A percentile compares a stretch with the other conserved stretches of the same genome.
Evolutionary conservation across 2,113 vertebrate species (phyloP).

Genomic region (Tyrannus savana): DNA sequence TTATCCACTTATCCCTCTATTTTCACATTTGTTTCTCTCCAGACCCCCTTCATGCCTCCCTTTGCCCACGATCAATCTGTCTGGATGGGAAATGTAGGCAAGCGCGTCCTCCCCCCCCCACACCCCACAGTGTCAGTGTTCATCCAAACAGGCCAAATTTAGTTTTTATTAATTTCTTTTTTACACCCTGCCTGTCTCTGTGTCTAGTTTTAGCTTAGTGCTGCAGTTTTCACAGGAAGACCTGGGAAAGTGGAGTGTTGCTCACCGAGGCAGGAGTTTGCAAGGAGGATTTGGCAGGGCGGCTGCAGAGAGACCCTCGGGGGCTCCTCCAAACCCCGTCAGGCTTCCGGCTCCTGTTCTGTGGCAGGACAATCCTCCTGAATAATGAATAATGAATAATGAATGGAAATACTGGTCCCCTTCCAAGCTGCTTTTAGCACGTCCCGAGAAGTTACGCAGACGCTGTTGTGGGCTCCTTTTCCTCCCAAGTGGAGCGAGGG

Average conservation of each 20-base stretch:
- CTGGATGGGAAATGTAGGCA: not conserved
- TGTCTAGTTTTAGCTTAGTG: not conserved
- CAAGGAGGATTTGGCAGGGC: not conserved
- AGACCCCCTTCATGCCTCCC: not conserved
- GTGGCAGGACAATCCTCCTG: not conserved
- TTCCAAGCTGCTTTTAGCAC: conserved; percentile 18
- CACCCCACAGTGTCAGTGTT: not conserved
- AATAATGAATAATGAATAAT: not conserved
- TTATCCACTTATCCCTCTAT: not conserved
- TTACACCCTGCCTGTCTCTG: not conserved
- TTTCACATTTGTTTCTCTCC: not conserved
- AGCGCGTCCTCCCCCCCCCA: not conserved
- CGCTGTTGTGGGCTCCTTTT: fast-evolving
- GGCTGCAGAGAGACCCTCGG: not conserved
- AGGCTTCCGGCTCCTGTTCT: not conserved
- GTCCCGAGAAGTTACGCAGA: fast-evolving
- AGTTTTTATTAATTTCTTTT: fast-evolving
- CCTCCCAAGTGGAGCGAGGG: fast-evolving
- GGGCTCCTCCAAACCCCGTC: not conserved
- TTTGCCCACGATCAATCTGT: not conserved
- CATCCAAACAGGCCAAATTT: not conserved
- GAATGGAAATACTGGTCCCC: not conserved
- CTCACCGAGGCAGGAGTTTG: not conserved
- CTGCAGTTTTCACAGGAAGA: not conserved
- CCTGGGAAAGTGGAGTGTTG: not conserved